These are phyloP conservation scores for Acanthosepion pharaonis DNA, from an alignment of 2,888 invertebrate genomes.

Conservation along the genomic window DNA sequence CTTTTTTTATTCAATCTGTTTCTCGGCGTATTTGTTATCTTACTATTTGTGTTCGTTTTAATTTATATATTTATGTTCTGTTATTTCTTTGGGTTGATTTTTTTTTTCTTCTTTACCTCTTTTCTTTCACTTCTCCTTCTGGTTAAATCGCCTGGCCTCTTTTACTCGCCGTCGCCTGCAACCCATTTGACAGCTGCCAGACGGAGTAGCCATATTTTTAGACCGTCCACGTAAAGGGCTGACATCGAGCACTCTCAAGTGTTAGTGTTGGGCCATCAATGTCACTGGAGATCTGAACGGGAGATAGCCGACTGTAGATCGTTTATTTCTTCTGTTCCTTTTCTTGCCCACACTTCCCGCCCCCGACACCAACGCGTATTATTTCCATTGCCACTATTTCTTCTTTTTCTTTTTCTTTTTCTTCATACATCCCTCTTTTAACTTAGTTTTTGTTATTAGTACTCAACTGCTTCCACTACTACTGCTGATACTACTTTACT, in stretches of 20 bases:
- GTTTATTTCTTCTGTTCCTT: neutral
- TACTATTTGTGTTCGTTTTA: neutral
- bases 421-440: no score
- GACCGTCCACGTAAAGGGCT: neutral
- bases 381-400: neutral
- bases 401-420: neutral
- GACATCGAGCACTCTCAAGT: neutral
- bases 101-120: neutral
- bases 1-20: neutral
- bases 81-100: neutral
- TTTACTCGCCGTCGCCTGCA: neutral
- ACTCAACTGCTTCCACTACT: no score
- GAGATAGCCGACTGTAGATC: neutral
- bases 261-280: neutral
- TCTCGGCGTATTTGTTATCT: neutral
- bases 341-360: no score
- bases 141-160: neutral
- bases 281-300: neutral
- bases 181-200: constrained; percentile 11
- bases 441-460: no score
- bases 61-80: neutral
- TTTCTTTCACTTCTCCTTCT: neutral
- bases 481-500: no score
- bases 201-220: constrained; percentile 20
- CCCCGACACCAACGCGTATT: neutral